Base-by-base conservation (phyloP, 2,113 vertebrate species). In the Ploceus nigricollis region DNA sequence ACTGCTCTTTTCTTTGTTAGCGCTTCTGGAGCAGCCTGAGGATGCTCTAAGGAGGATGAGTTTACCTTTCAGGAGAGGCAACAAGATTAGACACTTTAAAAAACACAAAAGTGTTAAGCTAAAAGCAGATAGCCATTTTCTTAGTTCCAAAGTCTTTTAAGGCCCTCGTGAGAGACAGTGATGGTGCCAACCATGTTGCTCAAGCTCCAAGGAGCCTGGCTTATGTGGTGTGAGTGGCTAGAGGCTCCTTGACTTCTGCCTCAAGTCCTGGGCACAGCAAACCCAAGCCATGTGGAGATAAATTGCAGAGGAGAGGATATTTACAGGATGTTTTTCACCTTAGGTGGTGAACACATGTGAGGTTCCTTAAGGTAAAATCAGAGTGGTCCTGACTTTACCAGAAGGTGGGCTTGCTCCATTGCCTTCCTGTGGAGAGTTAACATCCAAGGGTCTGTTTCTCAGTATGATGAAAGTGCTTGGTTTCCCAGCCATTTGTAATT, bases 61-160 rank as follows among this genome's bases (percentile, higher is more conserved):
- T 84, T 95, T 79, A 28, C 53, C 66, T 95, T 95, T 89, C n/a
- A 76, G 73, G 37, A 72, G 70, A 79, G 57, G 58, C 85, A 91
- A 89, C 87, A 96, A 92, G 83, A 85, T 87, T 48, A 79, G 50
- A 61, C 57, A 64, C 89, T 95, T 91, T 42, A 91, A 83, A 66
- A 93, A 92, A 8, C 40, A 78, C 30, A 5, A 5, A 73, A 70
- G 8, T 37, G n/a, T 80, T 63, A 48, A 0, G 0, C 30, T 92
- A 54, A 78, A 88, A 92, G 85, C 0, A 0, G 31, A 42, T 51
- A 58, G 56, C 30, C 3, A 1, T 69, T 20, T 5, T 58, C 51
- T 81, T 88, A 82, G 30, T 31, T 77, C 35, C 42, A 70, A 66
- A 83, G 58, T 33, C 39, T 69, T 80, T 44, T 64, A 77, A 88